Evolutionary conservation across 2,888 invertebrate species (phyloP).

Genomic region (Xestoiulus laeticollis): DNA sequence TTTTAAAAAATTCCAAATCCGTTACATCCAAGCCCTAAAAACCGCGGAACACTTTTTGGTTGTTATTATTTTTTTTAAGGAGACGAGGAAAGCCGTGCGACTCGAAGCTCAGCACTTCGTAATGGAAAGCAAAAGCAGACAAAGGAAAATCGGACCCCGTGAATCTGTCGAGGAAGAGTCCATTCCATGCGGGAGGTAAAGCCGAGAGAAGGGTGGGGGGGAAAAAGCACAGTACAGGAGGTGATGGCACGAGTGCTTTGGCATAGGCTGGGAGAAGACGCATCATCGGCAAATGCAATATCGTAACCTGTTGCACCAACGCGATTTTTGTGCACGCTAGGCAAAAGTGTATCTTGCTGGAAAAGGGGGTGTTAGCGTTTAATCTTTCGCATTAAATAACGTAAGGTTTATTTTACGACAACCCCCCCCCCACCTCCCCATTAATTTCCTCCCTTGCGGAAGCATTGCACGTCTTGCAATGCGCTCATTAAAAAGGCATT

Average conservation of each 20-base stretch:
- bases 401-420: not conserved
- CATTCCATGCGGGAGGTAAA: not conserved
- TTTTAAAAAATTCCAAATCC: too few species aligned
- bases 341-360: not conserved
- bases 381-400: not conserved
- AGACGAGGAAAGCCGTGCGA: not conserved
- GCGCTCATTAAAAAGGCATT: not conserved
- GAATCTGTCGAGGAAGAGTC: not conserved
- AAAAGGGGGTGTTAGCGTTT: not conserved
- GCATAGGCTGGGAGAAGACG: too few species aligned
- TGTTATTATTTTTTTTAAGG: not conserved
- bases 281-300: not conserved
- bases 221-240: not conserved
- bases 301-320: not conserved
- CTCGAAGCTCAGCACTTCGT: not conserved
- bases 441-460: not conserved
- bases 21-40: not conserved
- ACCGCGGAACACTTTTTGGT: not conserved
- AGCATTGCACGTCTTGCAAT: not conserved
- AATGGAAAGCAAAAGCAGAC: conserved; percentile 15
- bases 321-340: not conserved
- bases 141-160: not conserved
- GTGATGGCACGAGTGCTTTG: too few species aligned
- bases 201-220: not conserved
- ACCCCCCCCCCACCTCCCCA: not conserved